Conservation (phyloP, 2,113 vertebrate species). For the Ibidorhyncha struthersii region DNA sequence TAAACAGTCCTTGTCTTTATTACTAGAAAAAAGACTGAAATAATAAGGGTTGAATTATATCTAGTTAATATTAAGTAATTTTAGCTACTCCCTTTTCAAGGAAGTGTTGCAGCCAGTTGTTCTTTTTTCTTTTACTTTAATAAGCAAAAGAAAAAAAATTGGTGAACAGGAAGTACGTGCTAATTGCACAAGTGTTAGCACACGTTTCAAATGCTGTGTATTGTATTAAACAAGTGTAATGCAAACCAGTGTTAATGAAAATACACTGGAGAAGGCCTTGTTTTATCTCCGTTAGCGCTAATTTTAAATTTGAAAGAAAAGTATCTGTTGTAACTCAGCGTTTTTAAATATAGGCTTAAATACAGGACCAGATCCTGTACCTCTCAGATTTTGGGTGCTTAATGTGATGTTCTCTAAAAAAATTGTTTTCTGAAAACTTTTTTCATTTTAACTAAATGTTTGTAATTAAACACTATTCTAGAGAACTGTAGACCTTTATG, state of each 20-base stretch:
- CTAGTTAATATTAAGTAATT: neutral
- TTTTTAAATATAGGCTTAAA: neutral
- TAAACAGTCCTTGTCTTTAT: neutral
- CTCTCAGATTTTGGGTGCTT: neutral
- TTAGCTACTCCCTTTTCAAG: neutral
- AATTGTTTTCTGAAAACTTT: neutral
- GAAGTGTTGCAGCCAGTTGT: neutral
- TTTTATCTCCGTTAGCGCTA: neutral
- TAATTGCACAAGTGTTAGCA: neutral
- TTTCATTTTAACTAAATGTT: neutral
- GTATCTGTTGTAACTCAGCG: neutral
- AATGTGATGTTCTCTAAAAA: neutral
- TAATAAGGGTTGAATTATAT: neutral
- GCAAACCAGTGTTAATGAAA: neutral
- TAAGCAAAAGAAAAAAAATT: neutral
- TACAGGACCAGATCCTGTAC: neutral
- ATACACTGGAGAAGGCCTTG: neutral
- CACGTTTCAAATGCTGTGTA: neutral
- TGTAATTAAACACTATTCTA: neutral
- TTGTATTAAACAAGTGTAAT: neutral
- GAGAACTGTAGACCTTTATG: neutral
- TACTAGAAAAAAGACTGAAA: neutral
- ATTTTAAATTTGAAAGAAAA: neutral
- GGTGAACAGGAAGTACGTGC: neutral
- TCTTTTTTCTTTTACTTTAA: neutral